Percentiles rank a stretch among this genome's conserved stretches.
Conservation (phyloP, 2,113 vertebrate genomes). For the Elachura formosa region DNA sequence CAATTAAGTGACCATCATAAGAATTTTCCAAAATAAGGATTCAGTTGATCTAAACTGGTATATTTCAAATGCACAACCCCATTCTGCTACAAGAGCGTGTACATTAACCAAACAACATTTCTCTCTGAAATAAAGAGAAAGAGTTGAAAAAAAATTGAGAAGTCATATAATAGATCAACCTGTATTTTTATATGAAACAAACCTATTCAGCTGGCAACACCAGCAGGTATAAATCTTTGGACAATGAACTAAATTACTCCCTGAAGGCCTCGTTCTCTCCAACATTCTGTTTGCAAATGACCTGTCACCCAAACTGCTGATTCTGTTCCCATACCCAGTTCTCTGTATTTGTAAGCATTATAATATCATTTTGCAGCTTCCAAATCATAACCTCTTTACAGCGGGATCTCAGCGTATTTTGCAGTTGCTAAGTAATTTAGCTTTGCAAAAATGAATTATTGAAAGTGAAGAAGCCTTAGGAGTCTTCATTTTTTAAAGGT, state of each 20-base stretch:
- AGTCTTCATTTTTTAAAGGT: neutral
- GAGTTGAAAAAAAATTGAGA: neutral
- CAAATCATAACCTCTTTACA: neutral
- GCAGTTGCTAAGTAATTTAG: neutral
- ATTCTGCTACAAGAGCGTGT: neutral
- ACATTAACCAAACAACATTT: neutral
- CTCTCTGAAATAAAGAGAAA: neutral
- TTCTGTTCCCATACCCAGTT: neutral
- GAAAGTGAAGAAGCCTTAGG: neutral
- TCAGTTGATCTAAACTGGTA: neutral
- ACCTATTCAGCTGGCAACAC: neutral
- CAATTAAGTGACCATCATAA: neutral
- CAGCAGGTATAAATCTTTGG: neutral
- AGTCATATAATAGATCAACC: neutral
- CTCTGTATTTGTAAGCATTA: neutral
- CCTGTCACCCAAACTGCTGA: neutral
- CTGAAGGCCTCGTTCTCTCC: neutral
- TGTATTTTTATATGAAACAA: neutral
- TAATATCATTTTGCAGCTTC: neutral
- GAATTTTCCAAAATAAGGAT: neutral
- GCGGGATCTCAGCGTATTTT: neutral
- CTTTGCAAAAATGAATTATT: neutral
- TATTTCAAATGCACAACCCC: neutral
- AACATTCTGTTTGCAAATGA: conserved; percentile 13
- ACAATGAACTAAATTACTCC: neutral